Percentiles rank a stretch among this genome's conserved stretches.
phyloP scores from a whole-genome alignment of 2,797 vertebrate genomes.

The Pteropus rufus region DNA sequence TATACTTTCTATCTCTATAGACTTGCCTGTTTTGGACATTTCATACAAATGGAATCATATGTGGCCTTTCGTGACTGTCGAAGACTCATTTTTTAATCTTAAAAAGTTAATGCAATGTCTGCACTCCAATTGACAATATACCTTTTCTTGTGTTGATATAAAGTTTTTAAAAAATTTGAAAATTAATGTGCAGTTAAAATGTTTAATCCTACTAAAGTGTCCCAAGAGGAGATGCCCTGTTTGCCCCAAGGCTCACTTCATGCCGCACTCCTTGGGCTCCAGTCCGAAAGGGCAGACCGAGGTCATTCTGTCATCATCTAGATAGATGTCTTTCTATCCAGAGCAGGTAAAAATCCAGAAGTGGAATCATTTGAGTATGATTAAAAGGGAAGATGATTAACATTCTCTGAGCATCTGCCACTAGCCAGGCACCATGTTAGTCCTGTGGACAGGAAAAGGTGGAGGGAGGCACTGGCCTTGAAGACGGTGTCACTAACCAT shows the following conservation, averaged over 20 bases:
- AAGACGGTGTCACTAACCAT: background rate
- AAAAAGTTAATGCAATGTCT: background rate
- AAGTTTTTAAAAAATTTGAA: background rate
- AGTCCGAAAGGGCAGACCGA: background rate
- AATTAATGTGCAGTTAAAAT: background rate
- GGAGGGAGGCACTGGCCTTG: background rate
- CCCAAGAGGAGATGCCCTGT: background rate
- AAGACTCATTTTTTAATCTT: background rate
- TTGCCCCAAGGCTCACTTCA: background rate
- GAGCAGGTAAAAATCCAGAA: background rate
- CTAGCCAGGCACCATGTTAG: background rate
- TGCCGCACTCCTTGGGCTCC: background rate
- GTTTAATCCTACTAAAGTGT: too few species aligned
- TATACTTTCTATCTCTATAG: background rate
- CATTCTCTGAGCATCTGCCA: background rate
- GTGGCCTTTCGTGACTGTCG: background rate
- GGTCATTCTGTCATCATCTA: background rate
- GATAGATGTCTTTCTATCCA: background rate
- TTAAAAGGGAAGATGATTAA: background rate
- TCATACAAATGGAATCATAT: background rate
- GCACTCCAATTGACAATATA: background rate
- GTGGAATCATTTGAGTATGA: background rate
- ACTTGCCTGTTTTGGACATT: background rate
- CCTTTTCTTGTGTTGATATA: background rate
- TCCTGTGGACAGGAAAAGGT: background rate